A percentile compares a stretch with the other conserved stretches of the same genome.
Evolutionary conservation across 2,113 vertebrate genomes (phyloP).

Genomic region (Lophius piscatorius): DNA sequence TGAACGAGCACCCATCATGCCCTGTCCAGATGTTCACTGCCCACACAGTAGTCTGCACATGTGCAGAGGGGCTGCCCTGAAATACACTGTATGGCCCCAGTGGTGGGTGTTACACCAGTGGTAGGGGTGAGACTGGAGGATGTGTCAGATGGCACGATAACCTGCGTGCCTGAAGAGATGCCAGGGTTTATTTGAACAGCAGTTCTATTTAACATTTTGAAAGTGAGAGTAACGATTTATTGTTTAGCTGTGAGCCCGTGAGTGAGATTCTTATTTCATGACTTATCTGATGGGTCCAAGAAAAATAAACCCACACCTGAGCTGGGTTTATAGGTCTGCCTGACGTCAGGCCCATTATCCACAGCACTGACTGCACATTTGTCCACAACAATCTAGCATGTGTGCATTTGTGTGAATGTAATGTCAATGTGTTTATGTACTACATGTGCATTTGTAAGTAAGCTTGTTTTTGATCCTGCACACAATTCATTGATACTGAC

Average conservation of each 20-base stretch:
- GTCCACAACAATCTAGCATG: constrained; percentile 26
- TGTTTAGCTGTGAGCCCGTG: constrained; percentile 64
- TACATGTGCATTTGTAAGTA: constrained; percentile 11
- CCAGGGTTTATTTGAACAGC: constrained; percentile 80
- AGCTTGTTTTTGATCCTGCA: constrained; percentile 8
- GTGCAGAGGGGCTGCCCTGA: constrained; percentile 14
- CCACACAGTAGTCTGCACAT: no score
- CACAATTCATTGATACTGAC: not conserved
- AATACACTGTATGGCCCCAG: constrained; percentile 4
- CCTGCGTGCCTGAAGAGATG: constrained; percentile 52
- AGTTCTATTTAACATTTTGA: constrained; percentile 73
- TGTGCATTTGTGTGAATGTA: not conserved
- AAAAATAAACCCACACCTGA: constrained; percentile 82
- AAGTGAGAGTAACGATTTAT: constrained; percentile 73
- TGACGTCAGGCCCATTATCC: constrained; percentile 76
- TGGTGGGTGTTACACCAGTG: constrained; percentile 27
- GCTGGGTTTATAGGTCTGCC: constrained; percentile 68
- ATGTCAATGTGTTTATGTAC: constrained; percentile 16
- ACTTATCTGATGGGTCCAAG: constrained; percentile 75
- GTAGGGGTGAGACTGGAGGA: constrained; percentile 23
- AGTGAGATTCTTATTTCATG: constrained; percentile 76
- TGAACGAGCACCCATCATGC: constrained; percentile 45
- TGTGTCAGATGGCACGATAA: constrained; percentile 56
- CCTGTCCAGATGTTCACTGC: constrained; percentile 63
- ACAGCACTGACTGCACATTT: constrained; percentile 48